phyloP scores from a whole-genome alignment of 2,797 vertebrate species.

The Paedocypris micromegethes region DNA sequence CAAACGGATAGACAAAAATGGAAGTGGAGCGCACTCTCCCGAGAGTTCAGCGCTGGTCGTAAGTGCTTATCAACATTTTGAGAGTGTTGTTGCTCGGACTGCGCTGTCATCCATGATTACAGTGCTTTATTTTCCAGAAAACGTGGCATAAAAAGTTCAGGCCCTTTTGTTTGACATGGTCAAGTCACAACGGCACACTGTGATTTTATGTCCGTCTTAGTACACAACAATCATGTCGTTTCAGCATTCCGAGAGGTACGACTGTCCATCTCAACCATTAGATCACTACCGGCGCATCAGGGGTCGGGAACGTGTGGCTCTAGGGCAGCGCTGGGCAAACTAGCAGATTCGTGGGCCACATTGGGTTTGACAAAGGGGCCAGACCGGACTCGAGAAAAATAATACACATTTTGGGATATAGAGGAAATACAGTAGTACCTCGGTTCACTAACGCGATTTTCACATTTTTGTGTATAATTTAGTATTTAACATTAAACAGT shows the following conservation, averaged over 20 bases:
- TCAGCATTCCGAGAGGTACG: constrained; percentile 49
- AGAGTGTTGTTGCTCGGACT: constrained; percentile 18
- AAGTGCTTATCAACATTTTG: constrained; percentile 31
- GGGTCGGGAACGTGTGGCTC: neutral
- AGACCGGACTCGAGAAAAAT: too few relatives aligned
- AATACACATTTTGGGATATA: too few relatives aligned
- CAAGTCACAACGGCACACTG: constrained; percentile 53
- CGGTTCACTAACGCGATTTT: too few relatives aligned
- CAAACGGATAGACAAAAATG: neutral
- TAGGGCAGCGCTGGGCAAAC: too few relatives aligned
- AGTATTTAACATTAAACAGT: too few relatives aligned
- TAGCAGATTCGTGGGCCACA: too few relatives aligned
- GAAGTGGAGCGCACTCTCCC: constrained; percentile 4
- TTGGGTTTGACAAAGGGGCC: too few relatives aligned
- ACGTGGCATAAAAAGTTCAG: constrained; percentile 31
- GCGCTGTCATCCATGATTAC: constrained; percentile 23
- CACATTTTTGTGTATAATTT: too few relatives aligned
- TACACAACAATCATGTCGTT: constrained; percentile 56
- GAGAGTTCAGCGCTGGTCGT: constrained; percentile 4
- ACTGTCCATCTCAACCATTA: constrained; percentile 54
- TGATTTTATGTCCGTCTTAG: constrained; percentile 56
- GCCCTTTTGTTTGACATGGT: constrained; percentile 46
- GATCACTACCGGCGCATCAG: constrained; percentile 38
- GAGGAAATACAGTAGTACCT: too few relatives aligned
- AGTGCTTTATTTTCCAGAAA: neutral